These are phyloP conservation scores for Coluber constrictor DNA, from an alignment of 2,797 vertebrate genomes.

Conservation along the genomic window DNA sequence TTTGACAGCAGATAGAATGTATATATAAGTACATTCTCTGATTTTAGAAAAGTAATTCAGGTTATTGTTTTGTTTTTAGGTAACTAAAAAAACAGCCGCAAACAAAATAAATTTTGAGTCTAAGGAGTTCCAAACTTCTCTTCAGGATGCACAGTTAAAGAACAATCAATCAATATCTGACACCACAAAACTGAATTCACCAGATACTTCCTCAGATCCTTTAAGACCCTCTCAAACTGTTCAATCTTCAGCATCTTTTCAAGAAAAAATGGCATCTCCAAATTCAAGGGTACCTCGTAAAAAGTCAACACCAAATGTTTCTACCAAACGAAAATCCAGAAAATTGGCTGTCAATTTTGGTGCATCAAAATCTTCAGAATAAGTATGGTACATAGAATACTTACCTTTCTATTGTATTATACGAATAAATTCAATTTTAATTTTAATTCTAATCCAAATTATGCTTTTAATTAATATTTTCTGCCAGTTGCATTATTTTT, in stretches of 20 bases:
- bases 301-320: conserved; percentile 77
- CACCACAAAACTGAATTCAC: conserved; percentile 46
- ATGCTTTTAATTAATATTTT: conserved; percentile 61
- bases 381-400: conserved; percentile 63
- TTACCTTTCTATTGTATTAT: conserved; percentile 58
- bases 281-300: conserved; percentile 53
- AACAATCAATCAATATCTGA: conserved; percentile 63
- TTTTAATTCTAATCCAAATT: conserved; percentile 56
- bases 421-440: conserved; percentile 62
- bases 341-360: conserved; percentile 97
- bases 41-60: conserved; percentile 45
- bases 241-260: conserved; percentile 58
- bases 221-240: conserved; percentile 62
- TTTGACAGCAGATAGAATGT: not conserved
- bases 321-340: conserved; percentile 87
- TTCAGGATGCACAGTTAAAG: conserved; percentile 70
- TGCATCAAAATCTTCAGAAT: conserved; percentile 80
- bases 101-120: conserved; percentile 83
- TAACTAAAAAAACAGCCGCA: conserved; percentile 93
- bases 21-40: not conserved
- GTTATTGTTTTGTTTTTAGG: conserved; percentile 74
- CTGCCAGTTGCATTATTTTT: conserved; percentile 43
- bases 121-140: conserved; percentile 77
- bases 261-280: conserved; percentile 65
- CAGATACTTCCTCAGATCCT: conserved; percentile 60